Evolutionary conservation across 2,797 vertebrate species (phyloP).

Genomic region (Mormyrops boulengeri): DNA sequence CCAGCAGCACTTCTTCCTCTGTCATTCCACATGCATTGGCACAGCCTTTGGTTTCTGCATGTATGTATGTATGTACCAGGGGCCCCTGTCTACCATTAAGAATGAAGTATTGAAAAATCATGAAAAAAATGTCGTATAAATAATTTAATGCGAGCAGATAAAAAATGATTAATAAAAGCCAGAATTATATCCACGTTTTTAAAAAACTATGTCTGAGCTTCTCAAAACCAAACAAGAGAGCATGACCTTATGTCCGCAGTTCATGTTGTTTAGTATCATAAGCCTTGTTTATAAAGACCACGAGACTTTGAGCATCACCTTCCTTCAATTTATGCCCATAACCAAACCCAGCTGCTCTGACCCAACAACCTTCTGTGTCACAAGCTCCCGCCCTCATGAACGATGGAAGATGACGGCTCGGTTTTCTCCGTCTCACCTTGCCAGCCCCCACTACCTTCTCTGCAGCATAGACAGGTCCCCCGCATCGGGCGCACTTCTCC

Average conservation of each 20-base stretch:
- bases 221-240: background rate
- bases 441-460: slow-evolving; percentile 92
- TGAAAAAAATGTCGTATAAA: background rate
- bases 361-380: background rate
- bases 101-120: background rate
- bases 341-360: background rate
- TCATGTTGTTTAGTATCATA: background rate
- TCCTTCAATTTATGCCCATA: background rate
- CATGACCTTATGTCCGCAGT: background rate
- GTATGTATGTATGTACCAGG: background rate
- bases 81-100: background rate
- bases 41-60: background rate
- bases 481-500: slow-evolving; percentile 85
- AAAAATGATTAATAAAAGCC: background rate
- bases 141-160: background rate
- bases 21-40: background rate
- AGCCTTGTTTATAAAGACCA: background rate
- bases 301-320: background rate
- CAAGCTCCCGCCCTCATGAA: background rate
- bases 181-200: background rate
- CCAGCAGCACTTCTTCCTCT: background rate
- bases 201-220: background rate
- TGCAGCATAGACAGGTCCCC: slow-evolving; percentile 82
- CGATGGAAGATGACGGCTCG: background rate
- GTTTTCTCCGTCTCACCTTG: slow-evolving; percentile 62